These are phyloP conservation scores for Leucopsar rothschildi DNA, from an alignment of 2,113 vertebrate species.

Conservation along the genomic window DNA sequence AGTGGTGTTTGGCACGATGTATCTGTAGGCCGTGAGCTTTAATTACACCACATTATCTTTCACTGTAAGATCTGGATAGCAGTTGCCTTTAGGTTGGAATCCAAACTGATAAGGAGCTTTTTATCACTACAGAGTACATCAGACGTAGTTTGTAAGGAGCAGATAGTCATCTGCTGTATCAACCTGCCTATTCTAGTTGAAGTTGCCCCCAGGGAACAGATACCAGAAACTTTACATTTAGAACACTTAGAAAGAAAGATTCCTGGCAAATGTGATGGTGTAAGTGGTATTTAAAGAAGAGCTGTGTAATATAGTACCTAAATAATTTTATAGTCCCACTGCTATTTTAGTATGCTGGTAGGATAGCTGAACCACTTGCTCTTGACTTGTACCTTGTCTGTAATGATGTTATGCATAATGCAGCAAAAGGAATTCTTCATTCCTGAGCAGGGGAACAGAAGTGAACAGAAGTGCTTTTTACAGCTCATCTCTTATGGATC, in stretches of 20 bases:
- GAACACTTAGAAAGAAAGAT: conserved; percentile 59
- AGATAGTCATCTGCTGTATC: conserved; percentile 61
- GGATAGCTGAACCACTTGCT: conserved; percentile 60
- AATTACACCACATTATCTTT: conserved; percentile 64
- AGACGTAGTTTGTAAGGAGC: neutral
- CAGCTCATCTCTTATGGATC: conserved; percentile 61
- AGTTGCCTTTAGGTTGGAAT: conserved; percentile 66
- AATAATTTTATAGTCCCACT: conserved; percentile 58
- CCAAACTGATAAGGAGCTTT: conserved; percentile 71
- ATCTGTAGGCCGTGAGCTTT: conserved; percentile 36
- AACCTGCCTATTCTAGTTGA: conserved; percentile 52
- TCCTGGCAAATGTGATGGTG: conserved; percentile 1
- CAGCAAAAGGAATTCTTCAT: conserved; percentile 70
- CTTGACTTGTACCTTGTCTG: conserved; percentile 62
- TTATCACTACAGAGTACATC: conserved; percentile 44
- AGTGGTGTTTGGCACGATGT: neutral
- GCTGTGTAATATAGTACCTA: conserved; percentile 48
- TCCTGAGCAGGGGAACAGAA: conserved; percentile 47
- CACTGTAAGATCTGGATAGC: conserved; percentile 66
- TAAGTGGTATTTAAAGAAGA: conserved; percentile 62
- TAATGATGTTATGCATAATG: conserved; percentile 75
- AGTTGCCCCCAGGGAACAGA: conserved; percentile 62
- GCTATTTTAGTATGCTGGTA: conserved; percentile 61
- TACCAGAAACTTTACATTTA: conserved; percentile 60
- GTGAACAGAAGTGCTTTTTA: conserved; percentile 51